Evolutionary conservation across 2,888 invertebrate species (phyloP).

Genomic region (Tortricodes alternella): DNA sequence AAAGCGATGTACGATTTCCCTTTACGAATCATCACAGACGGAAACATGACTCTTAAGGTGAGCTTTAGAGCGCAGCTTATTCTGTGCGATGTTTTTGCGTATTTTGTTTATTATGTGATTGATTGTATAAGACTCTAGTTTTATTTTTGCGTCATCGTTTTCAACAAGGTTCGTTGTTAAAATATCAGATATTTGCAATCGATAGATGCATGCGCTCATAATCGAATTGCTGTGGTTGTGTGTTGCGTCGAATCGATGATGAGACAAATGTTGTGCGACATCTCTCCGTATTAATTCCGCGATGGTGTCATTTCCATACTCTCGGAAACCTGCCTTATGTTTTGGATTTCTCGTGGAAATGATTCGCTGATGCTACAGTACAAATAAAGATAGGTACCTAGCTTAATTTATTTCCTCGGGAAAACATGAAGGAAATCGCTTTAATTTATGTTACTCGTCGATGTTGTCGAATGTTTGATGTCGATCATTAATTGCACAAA

Average conservation of each 20-base stretch:
- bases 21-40: neutral
- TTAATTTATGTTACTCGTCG: constrained; percentile 9
- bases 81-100: no score
- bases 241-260: no score
- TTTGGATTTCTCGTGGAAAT: neutral
- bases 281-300: no score
- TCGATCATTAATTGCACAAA: neutral
- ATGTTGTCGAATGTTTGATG: neutral
- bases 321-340: neutral
- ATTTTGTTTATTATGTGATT: no score
- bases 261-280: no score
- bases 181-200: no score
- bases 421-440: neutral
- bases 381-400: neutral
- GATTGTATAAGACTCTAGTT: no score
- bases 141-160: no score
- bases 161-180: no score
- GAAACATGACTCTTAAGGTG: neutral
- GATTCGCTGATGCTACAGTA: neutral
- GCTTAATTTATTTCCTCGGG: neutral
- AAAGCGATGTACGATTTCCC: neutral
- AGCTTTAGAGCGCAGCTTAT: neutral
- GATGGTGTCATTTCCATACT: no score
- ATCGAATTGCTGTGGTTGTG: no score
- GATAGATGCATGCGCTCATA: no score